Base-by-base conservation (phyloP, 2,797 vertebrate species). In the Sebastes kiyomatsui region DNA sequence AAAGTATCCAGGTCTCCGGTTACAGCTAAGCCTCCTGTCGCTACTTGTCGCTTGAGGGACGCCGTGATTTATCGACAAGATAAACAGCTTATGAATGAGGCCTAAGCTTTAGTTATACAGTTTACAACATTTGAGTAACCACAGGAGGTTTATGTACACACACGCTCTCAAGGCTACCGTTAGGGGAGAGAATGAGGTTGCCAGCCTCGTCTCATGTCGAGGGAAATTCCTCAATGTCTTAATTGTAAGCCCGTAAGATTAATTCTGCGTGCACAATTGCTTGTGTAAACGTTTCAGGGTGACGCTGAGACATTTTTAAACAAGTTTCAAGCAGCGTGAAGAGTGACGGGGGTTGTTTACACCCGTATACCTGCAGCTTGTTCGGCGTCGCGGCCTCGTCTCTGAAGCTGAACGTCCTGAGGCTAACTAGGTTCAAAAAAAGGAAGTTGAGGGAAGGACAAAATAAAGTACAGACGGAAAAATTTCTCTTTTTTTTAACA, bases 81-180 rank as follows among this genome's bases (percentile, higher is more conserved):
- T 95, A 95, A 95, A 96, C 94, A 94, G 89, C 89, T 93, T 95
- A 95, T 95, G 94, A 95, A 96, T 95, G 94, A 96, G 89, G 84
- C 87, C 86, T 94, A 93, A 96, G 94, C 94, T 95, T 95, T 94
- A 94, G 93, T 95, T 94, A 96, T 94, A 96, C 95, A 96, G 94
- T 95, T 96, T 95, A 95, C 94, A 94, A 92, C 94, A 94, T 95
- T 93, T 93, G 93, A 94, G 93, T 93, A 94, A 95, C 95, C 93
- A 91, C 90, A 91, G 90, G 91, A 92, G 90, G 86, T 93, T 93
- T 91, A 78, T 93, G 89, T 94, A 94, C 92, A 94, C 92, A 92
- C 87, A 85, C 87, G 80, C 86, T 92, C 88, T 90, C 90, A 76
- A 87, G 88, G 91, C 93, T 95, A 94, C 94, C 85, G 91, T 92